Percentiles rank a stretch among this genome's conserved stretches.
Conservation (phyloP, 2,888 invertebrate genomes). For the Tipula lateralis region DNA sequence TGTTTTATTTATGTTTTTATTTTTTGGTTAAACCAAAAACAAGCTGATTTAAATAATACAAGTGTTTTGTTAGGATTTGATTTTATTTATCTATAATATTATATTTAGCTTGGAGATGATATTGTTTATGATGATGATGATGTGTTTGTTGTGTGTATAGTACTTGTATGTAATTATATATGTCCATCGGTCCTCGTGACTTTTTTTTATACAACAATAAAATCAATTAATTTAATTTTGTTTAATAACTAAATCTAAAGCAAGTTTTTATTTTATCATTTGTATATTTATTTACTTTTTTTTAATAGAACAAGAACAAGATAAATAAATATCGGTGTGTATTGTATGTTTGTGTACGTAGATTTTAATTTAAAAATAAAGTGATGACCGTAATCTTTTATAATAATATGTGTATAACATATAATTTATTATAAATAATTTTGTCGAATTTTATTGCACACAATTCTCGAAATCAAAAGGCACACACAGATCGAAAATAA, state of each 20-base stretch:
- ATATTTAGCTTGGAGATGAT: slow-evolving; percentile 2
- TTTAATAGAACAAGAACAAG: not conserved
- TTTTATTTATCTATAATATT: not conserved
- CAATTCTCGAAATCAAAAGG: not conserved
- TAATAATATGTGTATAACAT: too few relatives aligned
- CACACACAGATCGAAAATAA: slow-evolving; percentile 14
- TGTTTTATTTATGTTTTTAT: not conserved
- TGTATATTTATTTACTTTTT: not conserved
- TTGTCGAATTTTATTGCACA: not conserved
- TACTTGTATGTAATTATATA: too few relatives aligned
- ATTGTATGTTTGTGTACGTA: not conserved
- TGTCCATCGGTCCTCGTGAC: not conserved
- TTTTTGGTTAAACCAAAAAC: not conserved
- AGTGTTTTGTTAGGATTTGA: not conserved
- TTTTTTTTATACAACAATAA: not conserved
- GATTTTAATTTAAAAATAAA: not conserved
- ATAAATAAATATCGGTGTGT: not conserved
- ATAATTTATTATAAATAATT: not conserved
- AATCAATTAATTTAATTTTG: not conserved
- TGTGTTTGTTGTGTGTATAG: not conserved
- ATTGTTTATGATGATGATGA: not conserved
- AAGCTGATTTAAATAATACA: not conserved
- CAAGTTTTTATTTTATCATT: not conserved
- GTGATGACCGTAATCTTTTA: not conserved
- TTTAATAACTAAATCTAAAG: not conserved